Percentiles rank a stretch among this genome's conserved stretches.
Conservation (phyloP, 2,888 invertebrate genomes). For the Cyclophora albipunctata region DNA sequence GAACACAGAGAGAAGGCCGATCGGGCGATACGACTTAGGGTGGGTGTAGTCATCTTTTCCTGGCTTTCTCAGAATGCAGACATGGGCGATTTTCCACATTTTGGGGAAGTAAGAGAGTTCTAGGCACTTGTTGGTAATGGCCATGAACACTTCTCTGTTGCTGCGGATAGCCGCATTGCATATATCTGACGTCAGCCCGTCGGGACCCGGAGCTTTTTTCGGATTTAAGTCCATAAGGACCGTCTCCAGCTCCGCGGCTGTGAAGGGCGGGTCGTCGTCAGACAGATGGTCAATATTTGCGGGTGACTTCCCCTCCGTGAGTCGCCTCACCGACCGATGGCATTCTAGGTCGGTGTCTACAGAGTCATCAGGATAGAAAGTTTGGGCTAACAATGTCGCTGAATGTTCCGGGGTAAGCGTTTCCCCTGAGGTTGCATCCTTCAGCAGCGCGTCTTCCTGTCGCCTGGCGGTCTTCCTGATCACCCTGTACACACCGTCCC, state of each 20-base stretch:
- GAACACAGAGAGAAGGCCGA: constrained; percentile 17
- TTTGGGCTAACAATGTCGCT: constrained; percentile 1
- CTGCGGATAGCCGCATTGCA: constrained; percentile 6
- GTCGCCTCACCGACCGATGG: background rate
- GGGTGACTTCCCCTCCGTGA: background rate
- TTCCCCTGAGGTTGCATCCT: too few relatives aligned
- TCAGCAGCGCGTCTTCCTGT: too few relatives aligned
- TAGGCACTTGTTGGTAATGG: constrained; percentile 14
- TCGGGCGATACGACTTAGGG: constrained; percentile 16
- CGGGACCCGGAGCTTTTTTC: too few relatives aligned
- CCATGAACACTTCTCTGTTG: constrained; percentile 8
- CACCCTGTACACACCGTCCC: too few relatives aligned
- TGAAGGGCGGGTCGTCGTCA: too few relatives aligned
- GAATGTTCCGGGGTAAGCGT: too few relatives aligned
- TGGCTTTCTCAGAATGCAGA: constrained; percentile 16
- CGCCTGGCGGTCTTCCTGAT: too few relatives aligned
- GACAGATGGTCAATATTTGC: too few relatives aligned
- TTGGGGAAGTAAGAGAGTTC: constrained; percentile 8
- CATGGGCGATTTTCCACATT: constrained; percentile 15
- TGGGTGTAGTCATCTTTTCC: constrained; percentile 13
- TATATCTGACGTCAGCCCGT: too few relatives aligned
- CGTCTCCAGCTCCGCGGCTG: too few relatives aligned
- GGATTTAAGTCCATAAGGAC: too few relatives aligned
- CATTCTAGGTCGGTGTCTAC: background rate
- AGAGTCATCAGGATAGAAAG: constrained; percentile 8